These are phyloP conservation scores for Perca flavescens DNA, from an alignment of 2,113 vertebrate genomes.

Conservation along the genomic window DNA sequence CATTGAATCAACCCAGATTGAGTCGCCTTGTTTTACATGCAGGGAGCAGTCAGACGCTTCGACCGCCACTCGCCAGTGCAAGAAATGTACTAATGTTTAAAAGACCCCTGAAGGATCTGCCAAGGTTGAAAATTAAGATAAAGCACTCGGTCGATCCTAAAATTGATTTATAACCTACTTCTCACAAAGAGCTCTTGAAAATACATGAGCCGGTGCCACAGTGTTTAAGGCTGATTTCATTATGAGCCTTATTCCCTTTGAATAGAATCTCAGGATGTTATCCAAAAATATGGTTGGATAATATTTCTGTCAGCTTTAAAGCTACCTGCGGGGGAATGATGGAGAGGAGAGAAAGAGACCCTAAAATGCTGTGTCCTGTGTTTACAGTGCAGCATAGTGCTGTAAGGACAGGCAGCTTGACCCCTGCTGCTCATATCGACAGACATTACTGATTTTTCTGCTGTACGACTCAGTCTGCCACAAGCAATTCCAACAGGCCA, in stretches of 20 bases:
- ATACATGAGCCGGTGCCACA: constrained; percentile 51
- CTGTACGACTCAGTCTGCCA: constrained; percentile 19
- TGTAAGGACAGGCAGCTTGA: constrained; percentile 58
- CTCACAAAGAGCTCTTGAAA: constrained; percentile 60
- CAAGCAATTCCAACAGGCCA: constrained; percentile 39
- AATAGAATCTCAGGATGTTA: constrained; percentile 48
- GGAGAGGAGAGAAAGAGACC: constrained; percentile 37
- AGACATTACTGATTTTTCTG: constrained; percentile 56
- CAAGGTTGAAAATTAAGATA: constrained; percentile 75
- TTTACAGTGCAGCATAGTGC: constrained; percentile 45
- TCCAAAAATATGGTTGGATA: constrained; percentile 43
- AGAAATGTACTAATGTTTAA: constrained; percentile 72
- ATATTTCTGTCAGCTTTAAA: constrained; percentile 41
- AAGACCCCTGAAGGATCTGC: constrained; percentile 68
- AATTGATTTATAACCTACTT: constrained; percentile 74
- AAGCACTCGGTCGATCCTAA: constrained; percentile 61
- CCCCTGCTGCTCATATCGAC: constrained; percentile 65
- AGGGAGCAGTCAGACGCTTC: constrained; percentile 64
- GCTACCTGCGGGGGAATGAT: constrained; percentile 28
- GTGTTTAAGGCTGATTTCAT: constrained; percentile 60
- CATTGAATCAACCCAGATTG: constrained; percentile 56
- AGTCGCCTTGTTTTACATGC: constrained; percentile 65
- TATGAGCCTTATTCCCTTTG: constrained; percentile 52
- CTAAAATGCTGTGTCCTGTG: constrained; percentile 29
- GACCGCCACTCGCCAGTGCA: constrained; percentile 37